Conservation (phyloP, 92 coral and sea anemone species). For the Bergia puertoricense region DNA sequence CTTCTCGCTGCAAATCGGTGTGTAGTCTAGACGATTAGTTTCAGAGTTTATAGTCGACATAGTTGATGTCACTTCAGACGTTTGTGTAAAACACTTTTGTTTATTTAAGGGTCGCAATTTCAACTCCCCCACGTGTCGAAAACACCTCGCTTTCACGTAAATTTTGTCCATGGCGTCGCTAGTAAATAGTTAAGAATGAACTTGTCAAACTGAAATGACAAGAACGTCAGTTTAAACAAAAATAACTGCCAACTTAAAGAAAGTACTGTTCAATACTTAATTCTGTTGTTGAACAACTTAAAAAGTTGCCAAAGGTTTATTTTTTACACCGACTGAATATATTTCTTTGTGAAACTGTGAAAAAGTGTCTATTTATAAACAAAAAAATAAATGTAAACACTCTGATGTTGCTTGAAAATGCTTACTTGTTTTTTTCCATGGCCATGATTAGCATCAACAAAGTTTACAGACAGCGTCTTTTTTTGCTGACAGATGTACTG, state of each 20-base stretch:
- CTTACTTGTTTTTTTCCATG: neutral
- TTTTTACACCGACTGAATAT: neutral
- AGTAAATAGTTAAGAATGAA: neutral
- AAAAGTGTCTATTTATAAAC: neutral
- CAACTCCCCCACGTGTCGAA: constrained; percentile 4
- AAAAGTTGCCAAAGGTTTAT: too few species aligned
- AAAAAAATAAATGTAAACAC: neutral
- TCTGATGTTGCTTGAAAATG: neutral
- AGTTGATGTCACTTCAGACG: neutral
- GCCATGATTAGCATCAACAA: neutral
- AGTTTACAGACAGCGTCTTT: neutral
- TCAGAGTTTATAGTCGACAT: neutral
- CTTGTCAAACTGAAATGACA: neutral
- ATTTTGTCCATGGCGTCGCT: neutral
- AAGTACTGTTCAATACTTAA: neutral
- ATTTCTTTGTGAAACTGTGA: neutral
- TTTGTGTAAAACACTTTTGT: constrained; percentile 6
- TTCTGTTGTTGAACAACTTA: neutral
- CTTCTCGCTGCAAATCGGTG: neutral
- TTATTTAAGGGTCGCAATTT: constrained; percentile 2
- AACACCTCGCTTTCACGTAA: neutral
- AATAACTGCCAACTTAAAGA: neutral
- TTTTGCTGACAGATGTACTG: neutral
- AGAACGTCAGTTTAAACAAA: neutral
- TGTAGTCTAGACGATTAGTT: too few species aligned